Conservation (phyloP, 2,888 invertebrate species). For the Dascillus cervinus region DNA sequence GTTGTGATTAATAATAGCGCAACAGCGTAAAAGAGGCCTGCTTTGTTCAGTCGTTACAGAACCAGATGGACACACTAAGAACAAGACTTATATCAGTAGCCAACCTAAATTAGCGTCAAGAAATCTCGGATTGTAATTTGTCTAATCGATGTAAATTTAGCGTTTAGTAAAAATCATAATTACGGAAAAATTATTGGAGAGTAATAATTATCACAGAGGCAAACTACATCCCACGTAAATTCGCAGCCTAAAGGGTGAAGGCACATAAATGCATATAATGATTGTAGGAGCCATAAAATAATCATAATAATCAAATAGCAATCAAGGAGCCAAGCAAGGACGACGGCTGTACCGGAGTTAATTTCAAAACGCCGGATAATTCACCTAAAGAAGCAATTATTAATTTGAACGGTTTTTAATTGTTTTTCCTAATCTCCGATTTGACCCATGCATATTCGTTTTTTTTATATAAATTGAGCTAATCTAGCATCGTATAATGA, state of each 20-base stretch:
- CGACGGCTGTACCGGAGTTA: conserved; percentile 20
- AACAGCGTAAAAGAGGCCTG: conserved; percentile 8
- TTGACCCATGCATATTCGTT: no score
- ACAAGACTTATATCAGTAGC: conserved; percentile 9
- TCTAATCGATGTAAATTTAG: conserved; percentile 4
- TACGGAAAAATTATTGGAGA: no score
- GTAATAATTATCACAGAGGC: conserved; percentile 4
- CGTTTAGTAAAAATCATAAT: no score
- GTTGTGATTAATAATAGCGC: conserved; percentile 14
- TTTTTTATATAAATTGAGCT: no score
- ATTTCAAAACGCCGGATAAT: no score
- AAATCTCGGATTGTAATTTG: conserved; percentile 8
- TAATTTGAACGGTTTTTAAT: no score
- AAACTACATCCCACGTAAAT: conserved; percentile 6
- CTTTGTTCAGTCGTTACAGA: conserved; percentile 9
- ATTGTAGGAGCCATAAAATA: conserved; percentile 25
- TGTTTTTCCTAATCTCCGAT: no score
- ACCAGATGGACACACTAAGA: conserved; percentile 8
- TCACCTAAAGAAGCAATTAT: no score
- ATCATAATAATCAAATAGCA: conserved; percentile 26
- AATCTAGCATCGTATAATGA: no score
- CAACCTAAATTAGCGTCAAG: conserved; percentile 9
- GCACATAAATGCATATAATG: conserved; percentile 19
- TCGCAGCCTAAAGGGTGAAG: conserved; percentile 9
- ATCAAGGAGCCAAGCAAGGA: conserved; percentile 21